A percentile compares a stretch with the other conserved stretches of the same genome.
Conservation (phyloP, 2,888 invertebrate species). For the Doris montereyensis region DNA sequence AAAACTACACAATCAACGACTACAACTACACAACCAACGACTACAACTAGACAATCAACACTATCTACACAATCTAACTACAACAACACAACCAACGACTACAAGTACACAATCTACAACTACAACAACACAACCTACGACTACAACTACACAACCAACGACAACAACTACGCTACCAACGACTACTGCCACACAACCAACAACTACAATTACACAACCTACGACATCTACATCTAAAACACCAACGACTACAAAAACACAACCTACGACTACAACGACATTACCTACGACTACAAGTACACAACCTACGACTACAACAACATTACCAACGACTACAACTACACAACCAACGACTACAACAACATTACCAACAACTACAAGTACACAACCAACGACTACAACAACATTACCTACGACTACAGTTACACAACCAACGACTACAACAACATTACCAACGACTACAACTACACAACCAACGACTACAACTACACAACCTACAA, state of each 20-base stretch:
- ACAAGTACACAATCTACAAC: neutral
- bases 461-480: neutral
- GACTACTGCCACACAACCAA: neutral
- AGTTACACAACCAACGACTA: neutral
- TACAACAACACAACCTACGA: neutral
- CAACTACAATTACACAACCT: constrained; percentile 4
- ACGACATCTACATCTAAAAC: neutral
- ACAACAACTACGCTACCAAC: neutral
- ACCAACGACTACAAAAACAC: neutral
- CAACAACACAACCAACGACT: neutral
- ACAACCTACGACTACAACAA: neutral
- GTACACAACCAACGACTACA: neutral
- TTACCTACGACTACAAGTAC: neutral
- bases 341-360: neutral
- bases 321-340: neutral
- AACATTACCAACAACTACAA: neutral
- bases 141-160: neutral
- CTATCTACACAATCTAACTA: neutral
- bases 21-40: neutral
- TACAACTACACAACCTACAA: neutral
- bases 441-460: neutral
- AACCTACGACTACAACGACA: neutral
- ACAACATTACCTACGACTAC: neutral
- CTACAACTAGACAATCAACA: neutral
- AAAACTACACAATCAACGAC: no score